Base-by-base conservation (phyloP, 2,888 invertebrate species). In the Callyntrura sp. region DNA sequence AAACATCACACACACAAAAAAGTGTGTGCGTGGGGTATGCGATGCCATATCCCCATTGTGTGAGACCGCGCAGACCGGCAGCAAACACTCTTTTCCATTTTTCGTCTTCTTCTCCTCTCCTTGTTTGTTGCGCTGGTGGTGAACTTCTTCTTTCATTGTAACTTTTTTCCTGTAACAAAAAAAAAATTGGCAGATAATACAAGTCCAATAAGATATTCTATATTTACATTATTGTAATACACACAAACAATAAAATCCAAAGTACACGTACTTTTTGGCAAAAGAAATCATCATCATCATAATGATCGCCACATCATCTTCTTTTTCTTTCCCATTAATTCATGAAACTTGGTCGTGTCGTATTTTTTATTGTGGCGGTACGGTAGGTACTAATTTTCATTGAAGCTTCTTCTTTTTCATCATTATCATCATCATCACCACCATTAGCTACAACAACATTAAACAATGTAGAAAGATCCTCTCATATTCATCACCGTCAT, bases 161-260 rank as follows among this genome's bases (percentile, higher is more conserved):
- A 81, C 25, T 28, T 81, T 60, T 81, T 81, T 60, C 81, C 55
- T 60, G 60, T 55, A 81, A 81, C 43, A 60, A 60, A 55, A 81
- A 55, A 81, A 73, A 70, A 45, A 55, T n/a, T 79, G 48, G 35
- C 20, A 62, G 81, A 60, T 81, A 81, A 81, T 81, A 25, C 60
- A 20, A 81, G 60, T 60, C 81, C 81, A 81, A 81, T 81, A 60
- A 81, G 81, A 81, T 81, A 81, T 60, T 60, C 14, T 23, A 62
- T 17, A 11, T 76, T 11, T 14, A 76, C 51, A 25, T 8, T 51
- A 25, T 8, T 70, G 70, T 70, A 43, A 43, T 14, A n/a, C 51
- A 76, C 23, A 76, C 23, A 76, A 48, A n/a, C 28, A 76, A 76
- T 48, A 76, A 76, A 48, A 76, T 23, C 48, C 20, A 48, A 73